Evolutionary conservation across 1,140 invertebrate genomes (phyloP).

Genomic region (Dysdera silvatica): DNA sequence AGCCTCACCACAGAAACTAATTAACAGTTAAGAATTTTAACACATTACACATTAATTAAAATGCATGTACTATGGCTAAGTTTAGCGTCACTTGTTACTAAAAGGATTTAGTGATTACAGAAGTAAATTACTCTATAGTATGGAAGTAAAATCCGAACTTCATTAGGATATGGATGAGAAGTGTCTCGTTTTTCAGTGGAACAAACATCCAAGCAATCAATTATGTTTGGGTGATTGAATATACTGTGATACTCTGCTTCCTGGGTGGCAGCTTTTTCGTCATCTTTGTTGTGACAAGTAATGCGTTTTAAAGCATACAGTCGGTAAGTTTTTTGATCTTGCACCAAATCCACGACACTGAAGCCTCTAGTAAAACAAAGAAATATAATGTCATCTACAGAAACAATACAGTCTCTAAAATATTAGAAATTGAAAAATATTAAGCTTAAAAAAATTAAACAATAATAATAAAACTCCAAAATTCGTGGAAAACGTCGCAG

Average conservation of each 20-base stretch:
- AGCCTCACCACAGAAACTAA: no score
- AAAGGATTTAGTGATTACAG: background rate
- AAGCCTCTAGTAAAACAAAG: conserved; percentile 60
- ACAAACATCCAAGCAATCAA: conserved; percentile 63
- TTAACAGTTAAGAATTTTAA: no score
- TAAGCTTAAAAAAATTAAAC: conserved; percentile 20
- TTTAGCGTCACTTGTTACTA: no score
- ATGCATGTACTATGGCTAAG: no score
- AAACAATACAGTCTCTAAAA: no score
- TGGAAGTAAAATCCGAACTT: conserved; percentile 67
- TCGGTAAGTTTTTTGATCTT: conserved; percentile 61
- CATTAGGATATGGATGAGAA: conserved; percentile 54
- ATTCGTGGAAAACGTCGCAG: no score
- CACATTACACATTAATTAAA: no score
- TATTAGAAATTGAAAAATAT: no score
- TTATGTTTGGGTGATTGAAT: conserved; percentile 66
- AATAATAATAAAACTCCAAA: no score
- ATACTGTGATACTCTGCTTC: conserved; percentile 67
- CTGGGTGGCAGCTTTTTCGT: conserved; percentile 61
- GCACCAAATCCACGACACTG: conserved; percentile 68
- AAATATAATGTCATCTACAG: no score
- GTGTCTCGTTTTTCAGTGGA: conserved; percentile 57
- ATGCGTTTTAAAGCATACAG: conserved; percentile 74
- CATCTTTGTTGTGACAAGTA: conserved; percentile 66
- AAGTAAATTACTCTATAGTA: conserved; percentile 59